These are phyloP conservation scores for Nomada fabriciana DNA, from an alignment of 2,888 invertebrate species.

Conservation along the genomic window DNA sequence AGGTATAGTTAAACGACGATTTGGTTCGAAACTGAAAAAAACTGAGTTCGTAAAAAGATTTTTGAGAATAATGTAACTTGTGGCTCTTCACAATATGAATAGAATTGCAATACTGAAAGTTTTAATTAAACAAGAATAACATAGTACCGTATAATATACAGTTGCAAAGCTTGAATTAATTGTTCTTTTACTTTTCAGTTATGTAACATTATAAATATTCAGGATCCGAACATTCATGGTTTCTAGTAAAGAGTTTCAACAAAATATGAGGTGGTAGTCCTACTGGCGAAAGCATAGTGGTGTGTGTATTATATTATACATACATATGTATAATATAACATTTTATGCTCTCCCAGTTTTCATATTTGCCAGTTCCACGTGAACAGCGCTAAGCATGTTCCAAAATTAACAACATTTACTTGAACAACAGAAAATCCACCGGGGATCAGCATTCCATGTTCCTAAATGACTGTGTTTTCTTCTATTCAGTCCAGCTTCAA, in stretches of 20 bases:
- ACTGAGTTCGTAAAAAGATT: too few relatives aligned
- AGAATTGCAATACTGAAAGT: too few relatives aligned
- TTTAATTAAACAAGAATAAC: neutral
- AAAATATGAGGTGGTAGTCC: neutral
- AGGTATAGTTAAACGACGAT: too few relatives aligned
- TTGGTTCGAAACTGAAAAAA: too few relatives aligned
- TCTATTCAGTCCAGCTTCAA: constrained; percentile 31
- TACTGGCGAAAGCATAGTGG: neutral
- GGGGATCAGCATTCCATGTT: constrained; percentile 49
- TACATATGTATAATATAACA: too few relatives aligned
- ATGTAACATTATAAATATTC: too few relatives aligned
- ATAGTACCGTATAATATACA: neutral
- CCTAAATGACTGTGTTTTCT: constrained; percentile 50
- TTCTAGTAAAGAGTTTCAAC: neutral
- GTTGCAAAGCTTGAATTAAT: neutral
- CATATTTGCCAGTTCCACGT: constrained; percentile 5
- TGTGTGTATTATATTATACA: too few relatives aligned
- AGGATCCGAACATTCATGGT: too few relatives aligned
- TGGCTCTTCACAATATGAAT: too few relatives aligned
- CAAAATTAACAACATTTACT: constrained; percentile 51
- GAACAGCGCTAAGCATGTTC: constrained; percentile 22
- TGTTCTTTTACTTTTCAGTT: too few relatives aligned
- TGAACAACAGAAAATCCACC: constrained; percentile 45
- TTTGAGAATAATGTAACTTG: too few relatives aligned
- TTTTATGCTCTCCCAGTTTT: neutral